Evolutionary conservation across 2,888 invertebrate genomes (phyloP).

Genomic region (Cerastoderma edule): DNA sequence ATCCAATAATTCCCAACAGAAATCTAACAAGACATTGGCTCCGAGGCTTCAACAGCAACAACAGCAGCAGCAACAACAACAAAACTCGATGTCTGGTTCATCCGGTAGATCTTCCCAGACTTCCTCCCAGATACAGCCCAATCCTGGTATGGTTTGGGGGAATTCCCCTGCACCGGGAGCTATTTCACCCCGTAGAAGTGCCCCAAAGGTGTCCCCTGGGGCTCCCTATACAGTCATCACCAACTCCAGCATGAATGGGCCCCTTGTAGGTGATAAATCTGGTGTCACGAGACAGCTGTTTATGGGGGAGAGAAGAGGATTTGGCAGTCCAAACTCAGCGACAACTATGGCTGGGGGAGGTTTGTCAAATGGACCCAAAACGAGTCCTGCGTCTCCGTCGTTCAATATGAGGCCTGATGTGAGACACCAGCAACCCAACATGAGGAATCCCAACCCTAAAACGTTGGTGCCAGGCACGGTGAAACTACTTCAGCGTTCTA

Average conservation of each 20-base stretch:
- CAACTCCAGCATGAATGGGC: slow-evolving; percentile 67
- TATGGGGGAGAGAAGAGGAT: slow-evolving; percentile 70
- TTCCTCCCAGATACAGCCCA: slow-evolving; percentile 29
- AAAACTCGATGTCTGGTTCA: slow-evolving; percentile 26
- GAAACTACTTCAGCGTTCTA: slow-evolving; percentile 64
- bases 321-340: slow-evolving; percentile 59
- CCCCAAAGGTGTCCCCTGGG: slow-evolving; percentile 39
- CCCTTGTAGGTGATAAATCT: slow-evolving; percentile 61
- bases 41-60: slow-evolving; percentile 55
- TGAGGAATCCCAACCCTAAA: slow-evolving; percentile 37
- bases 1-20: slow-evolving; percentile 37
- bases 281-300: slow-evolving; percentile 80
- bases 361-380: slow-evolving; percentile 58
- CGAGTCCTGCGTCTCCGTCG: slow-evolving; percentile 63
- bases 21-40: slow-evolving; percentile 46
- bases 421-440: slow-evolving; percentile 29
- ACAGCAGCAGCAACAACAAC: slow-evolving; percentile 53
- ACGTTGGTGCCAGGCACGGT: slow-evolving; percentile 59
- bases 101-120: slow-evolving; percentile 12
- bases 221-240: slow-evolving; percentile 64
- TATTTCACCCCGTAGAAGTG: slow-evolving; percentile 60
- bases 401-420: slow-evolving; percentile 60
- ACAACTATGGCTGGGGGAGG: slow-evolving; percentile 61
- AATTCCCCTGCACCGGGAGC: slow-evolving; percentile 50
- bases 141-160: slow-evolving; percentile 61